Conservation (phyloP, 2,888 invertebrate species). For the Arge pagana region DNA sequence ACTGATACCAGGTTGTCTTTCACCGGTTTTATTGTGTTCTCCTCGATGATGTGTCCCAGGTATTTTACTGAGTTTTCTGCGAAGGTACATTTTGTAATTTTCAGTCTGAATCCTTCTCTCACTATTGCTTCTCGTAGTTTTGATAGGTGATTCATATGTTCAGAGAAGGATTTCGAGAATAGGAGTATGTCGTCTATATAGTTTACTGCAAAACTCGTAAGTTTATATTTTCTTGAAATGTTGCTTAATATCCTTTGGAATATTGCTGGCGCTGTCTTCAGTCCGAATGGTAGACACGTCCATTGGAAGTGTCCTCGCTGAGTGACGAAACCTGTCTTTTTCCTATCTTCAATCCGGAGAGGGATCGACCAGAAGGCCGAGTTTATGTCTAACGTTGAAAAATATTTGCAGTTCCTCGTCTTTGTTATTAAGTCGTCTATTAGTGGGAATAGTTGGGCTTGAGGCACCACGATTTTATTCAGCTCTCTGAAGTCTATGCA, state of each 20-base stretch:
- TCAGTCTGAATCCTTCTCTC: conserved; percentile 30
- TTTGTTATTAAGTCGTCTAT: conserved; percentile 45
- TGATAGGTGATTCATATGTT: conserved; percentile 22
- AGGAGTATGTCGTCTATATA: conserved; percentile 28
- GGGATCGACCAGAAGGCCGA: conserved; percentile 26
- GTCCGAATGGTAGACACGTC: conserved; percentile 27
- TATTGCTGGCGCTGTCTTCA: conserved; percentile 29
- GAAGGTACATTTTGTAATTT: conserved; percentile 23
- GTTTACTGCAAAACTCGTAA: conserved; percentile 21
- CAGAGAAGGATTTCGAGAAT: conserved; percentile 24
- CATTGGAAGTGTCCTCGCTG: conserved; percentile 29
- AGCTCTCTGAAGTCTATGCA: conserved; percentile 42
- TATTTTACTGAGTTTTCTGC: conserved; percentile 23
- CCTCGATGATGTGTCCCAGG: conserved; percentile 20
- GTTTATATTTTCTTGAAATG: conserved; percentile 27
- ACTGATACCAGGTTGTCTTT: conserved; percentile 29
- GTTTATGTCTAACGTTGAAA: conserved; percentile 25
- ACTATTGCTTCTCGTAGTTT: conserved; percentile 24
- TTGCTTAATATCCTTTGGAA: conserved; percentile 29
- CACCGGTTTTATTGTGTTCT: conserved; percentile 27
- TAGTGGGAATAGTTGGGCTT: conserved; percentile 46
- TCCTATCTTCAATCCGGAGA: conserved; percentile 19
- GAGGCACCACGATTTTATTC: conserved; percentile 43
- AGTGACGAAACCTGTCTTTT: conserved; percentile 41
- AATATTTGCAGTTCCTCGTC: conserved; percentile 42